phyloP scores from a whole-genome alignment of 2,797 vertebrate genomes.

The Crenuchus spilurus region DNA sequence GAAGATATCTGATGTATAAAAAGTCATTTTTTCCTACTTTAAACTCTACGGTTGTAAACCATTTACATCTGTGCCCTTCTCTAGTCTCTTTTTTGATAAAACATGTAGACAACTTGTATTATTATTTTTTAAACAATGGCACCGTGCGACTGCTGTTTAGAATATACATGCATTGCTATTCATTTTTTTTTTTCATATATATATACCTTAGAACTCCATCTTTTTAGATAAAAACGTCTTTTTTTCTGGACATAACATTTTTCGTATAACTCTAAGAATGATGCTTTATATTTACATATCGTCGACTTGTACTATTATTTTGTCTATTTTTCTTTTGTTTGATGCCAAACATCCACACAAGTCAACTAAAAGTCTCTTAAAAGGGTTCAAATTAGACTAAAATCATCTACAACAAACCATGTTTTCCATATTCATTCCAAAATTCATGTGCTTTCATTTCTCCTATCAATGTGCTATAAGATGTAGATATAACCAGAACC shows the following conservation, averaged over 20 bases:
- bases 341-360: constrained; percentile 81
- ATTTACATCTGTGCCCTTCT: constrained; percentile 60
- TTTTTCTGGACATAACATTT: constrained; percentile 76
- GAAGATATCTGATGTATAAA: constrained; percentile 71
- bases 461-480: constrained; percentile 26
- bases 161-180: constrained; percentile 85
- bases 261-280: constrained; percentile 75
- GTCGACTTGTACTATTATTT: constrained; percentile 64
- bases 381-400: constrained; percentile 68
- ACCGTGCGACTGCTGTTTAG: constrained; percentile 86
- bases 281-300: constrained; percentile 77
- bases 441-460: constrained; percentile 48
- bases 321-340: constrained; percentile 58
- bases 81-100: constrained; percentile 68
- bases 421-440: neutral
- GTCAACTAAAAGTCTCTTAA: constrained; percentile 79
- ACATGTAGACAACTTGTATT: constrained; percentile 78
- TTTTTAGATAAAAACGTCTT: constrained; percentile 73
- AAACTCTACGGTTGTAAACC: constrained; percentile 66
- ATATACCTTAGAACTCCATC: constrained; percentile 74
- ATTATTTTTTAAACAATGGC: constrained; percentile 68
- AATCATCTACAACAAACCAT: constrained; percentile 42
- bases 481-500: constrained; percentile 21
- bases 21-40: constrained; percentile 55
- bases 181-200: constrained; percentile 49